phyloP scores from a whole-genome alignment of 2,113 vertebrate genomes.

The Colaptes auratus region DNA sequence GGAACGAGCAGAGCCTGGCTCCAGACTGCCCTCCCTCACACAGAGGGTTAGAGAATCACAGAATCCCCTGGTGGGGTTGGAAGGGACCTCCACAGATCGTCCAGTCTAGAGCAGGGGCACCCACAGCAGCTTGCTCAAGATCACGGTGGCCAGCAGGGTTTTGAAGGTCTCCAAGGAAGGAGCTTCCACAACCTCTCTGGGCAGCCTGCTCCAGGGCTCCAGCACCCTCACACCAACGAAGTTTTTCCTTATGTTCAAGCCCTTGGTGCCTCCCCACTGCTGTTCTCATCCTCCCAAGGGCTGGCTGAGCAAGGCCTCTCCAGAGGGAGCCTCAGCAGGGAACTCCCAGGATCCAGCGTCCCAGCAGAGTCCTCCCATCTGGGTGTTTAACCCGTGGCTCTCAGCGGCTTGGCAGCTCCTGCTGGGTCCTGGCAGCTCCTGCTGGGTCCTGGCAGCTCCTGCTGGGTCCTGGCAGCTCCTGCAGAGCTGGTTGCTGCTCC shows the following conservation, averaged over 20 bases:
- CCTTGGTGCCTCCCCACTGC: accelerated
- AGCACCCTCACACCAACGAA: too few species aligned
- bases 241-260: background rate
- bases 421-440: background rate
- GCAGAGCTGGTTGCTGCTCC: background rate
- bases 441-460: accelerated
- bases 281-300: background rate
- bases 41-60: background rate
- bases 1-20: background rate
- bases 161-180: too few species aligned
- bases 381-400: background rate
- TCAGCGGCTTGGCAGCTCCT: background rate
- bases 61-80: too few species aligned
- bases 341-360: background rate
- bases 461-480: background rate
- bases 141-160: too few species aligned
- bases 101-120: too few species aligned
- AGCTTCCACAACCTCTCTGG: too few species aligned
- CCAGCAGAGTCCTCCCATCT: too few species aligned
- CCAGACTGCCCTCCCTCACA: background rate
- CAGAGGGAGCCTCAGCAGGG: background rate
- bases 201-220: too few species aligned
- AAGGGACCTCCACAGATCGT: too few species aligned
- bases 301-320: background rate
- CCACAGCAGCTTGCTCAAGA: too few species aligned